Evolutionary conservation across 2,888 invertebrate species (phyloP).

Genomic region (Ormyrus labotus): DNA sequence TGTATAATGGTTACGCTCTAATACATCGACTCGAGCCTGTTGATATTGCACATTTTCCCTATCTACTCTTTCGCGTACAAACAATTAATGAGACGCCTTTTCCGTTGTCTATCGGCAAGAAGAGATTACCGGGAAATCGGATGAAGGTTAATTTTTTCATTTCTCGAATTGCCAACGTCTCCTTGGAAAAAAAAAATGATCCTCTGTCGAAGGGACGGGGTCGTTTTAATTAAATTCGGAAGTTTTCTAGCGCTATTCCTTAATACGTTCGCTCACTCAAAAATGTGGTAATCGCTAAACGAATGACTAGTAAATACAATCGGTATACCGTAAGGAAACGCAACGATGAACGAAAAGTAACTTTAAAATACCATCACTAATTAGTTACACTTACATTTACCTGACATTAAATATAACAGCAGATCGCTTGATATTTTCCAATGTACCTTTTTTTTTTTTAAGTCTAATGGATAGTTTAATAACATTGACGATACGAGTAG

Average conservation of each 20-base stretch:
- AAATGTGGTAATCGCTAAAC: conserved; percentile 30
- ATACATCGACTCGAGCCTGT: conserved; percentile 28
- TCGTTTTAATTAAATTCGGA: conserved; percentile 18
- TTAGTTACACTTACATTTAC: conserved; percentile 43
- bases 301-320: conserved; percentile 42
- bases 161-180: background rate
- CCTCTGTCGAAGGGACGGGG: conserved; percentile 36
- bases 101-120: background rate
- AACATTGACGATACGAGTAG: conserved; percentile 43
- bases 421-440: conserved; percentile 53
- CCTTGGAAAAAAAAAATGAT: background rate
- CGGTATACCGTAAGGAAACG: conserved; percentile 19
- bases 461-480: conserved; percentile 47
- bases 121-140: conserved; percentile 1
- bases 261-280: conserved; percentile 17
- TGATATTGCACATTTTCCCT: conserved; percentile 56
- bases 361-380: conserved; percentile 36
- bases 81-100: conserved; percentile 30
- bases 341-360: background rate
- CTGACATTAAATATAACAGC: conserved; percentile 49
- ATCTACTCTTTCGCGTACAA: conserved; percentile 43
- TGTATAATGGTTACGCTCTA: conserved; percentile 17
- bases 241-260: conserved; percentile 51
- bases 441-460: conserved; percentile 29
- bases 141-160: background rate